Evolutionary conservation across 1,140 invertebrate genomes (phyloP), one percentile per base, ranked within the genome.

Genomic region (Anthonomus grandis): DNA sequence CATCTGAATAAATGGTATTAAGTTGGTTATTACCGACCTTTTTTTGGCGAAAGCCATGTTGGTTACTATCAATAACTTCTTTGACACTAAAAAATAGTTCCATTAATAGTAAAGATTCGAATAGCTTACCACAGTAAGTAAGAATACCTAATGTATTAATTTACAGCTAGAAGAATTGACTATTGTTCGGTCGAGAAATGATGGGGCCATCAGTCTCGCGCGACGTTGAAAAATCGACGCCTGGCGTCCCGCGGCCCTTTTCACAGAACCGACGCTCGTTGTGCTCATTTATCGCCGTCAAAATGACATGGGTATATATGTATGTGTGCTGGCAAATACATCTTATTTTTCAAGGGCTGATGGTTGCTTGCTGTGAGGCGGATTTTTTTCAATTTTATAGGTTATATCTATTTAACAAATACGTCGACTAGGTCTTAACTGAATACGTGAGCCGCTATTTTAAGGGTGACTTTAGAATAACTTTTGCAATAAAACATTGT

Each of bases 151-250:
- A n/a, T n/a, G n/a, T n/a, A n/a, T n/a, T n/a, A n/a, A n/a, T n/a
- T n/a, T 13, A 41, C 6, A 41, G 1, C 22, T n/a, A 46, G 46
- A 31, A 13, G 12, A 48, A 18, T 48, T 48, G 44, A 57, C 45
- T n/a, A 34, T 2, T 17, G 27, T 2, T 24, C 31, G 41, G n/a
- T 24, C 41, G 31, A 19, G 21, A 45, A 57, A 25, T 50, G 55
- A 57, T 46, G 55, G 23, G 36, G 24, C 46, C 55, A 57, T 57
- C 47, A 15, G 45, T 57, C 47, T 42, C 10, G 22, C 3, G 46
- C 45, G 55, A 57, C 55, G 46, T 37, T 57, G 55, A 57, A 57
- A 57, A 57, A 57, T 57, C 46, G 55, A 49, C 55, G 47, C 55
- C 34, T 34, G 21, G 49, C 53, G 46, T 41, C 44, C n/a, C n/a